Evolutionary conservation across 2,888 invertebrate species (phyloP), one percentile per base, ranked within the genome.

Genomic region (Eupelmus urozonus): DNA sequence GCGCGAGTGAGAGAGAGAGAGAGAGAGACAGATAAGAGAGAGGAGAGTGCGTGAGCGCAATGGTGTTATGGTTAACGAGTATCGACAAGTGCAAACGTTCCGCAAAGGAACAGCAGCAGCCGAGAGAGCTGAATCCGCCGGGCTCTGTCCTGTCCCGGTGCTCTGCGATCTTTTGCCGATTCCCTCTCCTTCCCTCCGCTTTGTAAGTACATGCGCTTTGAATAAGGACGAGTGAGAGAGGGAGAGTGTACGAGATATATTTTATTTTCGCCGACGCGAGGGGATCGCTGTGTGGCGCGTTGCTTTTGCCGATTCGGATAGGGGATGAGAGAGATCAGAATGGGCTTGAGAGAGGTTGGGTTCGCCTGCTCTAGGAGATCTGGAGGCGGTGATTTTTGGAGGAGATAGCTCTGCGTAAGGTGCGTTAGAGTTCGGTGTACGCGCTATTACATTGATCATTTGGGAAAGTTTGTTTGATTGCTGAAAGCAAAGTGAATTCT

Each of bases 21-120:
- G 34, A 55, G 45, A 45, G 20, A 55, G 34, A 13, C 25, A 45
- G 16, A 40, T 40, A 57, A 20, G n/a, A n/a, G 59, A 51, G 55
- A 40, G 23, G 57, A 53, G 71, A 2, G 18, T 23, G 51, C 7
- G n/a, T 51, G 66, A 9, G 34, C 18, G 57, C 16, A 16, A 7
- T 16, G 66, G 81, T 84, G 83, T 84, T 85, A 84, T 82, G 80
- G 85, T 85, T 85, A 86, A 86, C 85, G 85, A 86, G 85, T 85
- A 42, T 63, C 53, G 72, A 53, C 63, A 25, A 20, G 13, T 23
- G 42, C 45, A 51, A 45, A 34, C 34, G 34, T 34, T 34, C 34
- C 34, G 34, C 34, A 5, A 34, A 13, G 16, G n/a, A n/a, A n/a
- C n/a, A n/a, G n/a, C n/a, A n/a, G n/a, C n/a, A n/a, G n/a, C n/a